Conservation (phyloP, 2,113 vertebrate genomes). For the Emydocephalus ijimae region DNA sequence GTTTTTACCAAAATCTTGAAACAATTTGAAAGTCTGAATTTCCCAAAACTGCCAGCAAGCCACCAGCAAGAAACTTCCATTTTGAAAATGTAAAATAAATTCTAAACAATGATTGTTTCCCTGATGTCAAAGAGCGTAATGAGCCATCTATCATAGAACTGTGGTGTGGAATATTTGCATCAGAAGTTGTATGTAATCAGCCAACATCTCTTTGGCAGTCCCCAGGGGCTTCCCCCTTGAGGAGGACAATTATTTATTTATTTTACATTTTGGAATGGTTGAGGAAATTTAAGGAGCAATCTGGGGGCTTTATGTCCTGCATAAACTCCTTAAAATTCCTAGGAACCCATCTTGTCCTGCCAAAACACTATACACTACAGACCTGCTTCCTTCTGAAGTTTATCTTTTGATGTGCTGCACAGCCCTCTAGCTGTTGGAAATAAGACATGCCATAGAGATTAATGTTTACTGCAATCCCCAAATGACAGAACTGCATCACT, state of each 20-base stretch:
- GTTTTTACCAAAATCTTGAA: not conserved
- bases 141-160: not conserved
- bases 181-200: not conserved
- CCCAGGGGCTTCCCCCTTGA: not conserved
- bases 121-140: not conserved
- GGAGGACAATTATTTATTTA: not conserved
- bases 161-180: not conserved
- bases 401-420: not conserved
- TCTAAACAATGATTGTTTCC: not conserved
- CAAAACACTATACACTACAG: not conserved
- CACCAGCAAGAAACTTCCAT: not conserved
- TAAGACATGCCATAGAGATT: not conserved
- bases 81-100: not conserved
- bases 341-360: not conserved
- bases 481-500: not conserved
- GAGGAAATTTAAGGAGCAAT: not conserved
- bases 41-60: not conserved
- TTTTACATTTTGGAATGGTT: not conserved
- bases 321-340: not conserved
- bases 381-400: not conserved
- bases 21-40: not conserved
- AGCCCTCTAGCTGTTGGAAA: not conserved
- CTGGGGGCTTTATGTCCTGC: not conserved
- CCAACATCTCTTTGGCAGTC: not conserved
- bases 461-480: not conserved